These are phyloP conservation scores for Cantharis flavilabris DNA, from an alignment of 2,888 invertebrate genomes.

Conservation along the genomic window DNA sequence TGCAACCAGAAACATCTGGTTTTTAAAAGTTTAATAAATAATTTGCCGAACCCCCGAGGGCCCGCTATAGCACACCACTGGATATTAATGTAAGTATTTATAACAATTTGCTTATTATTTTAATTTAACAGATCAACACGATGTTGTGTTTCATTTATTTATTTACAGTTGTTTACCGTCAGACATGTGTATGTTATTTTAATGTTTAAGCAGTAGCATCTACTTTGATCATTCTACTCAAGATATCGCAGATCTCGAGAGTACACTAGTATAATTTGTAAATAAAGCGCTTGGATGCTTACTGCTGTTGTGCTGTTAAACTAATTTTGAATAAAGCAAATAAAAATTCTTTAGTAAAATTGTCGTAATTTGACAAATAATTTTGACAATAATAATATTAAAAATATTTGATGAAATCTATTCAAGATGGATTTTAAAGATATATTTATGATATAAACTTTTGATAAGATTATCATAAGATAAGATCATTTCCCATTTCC, in stretches of 20 bases:
- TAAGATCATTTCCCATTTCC: too few species aligned
- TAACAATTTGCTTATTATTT: neutral
- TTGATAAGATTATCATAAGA: too few species aligned
- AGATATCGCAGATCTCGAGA: neutral
- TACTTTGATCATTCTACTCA: neutral
- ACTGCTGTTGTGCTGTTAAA: neutral
- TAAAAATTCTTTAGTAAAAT: neutral
- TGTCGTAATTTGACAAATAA: neutral
- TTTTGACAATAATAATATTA: neutral
- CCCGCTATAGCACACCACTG: too few species aligned
- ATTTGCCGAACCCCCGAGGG: too few species aligned
- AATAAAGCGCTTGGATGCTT: neutral
- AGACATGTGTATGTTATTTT: conserved; percentile 1
- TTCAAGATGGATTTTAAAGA: too few species aligned
- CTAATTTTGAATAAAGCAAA: neutral
- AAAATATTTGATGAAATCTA: too few species aligned
- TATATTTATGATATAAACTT: too few species aligned
- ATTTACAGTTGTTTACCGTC: neutral
- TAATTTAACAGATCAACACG: neutral
- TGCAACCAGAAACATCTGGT: too few species aligned
- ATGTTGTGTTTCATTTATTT: neutral
- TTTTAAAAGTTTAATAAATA: too few species aligned
- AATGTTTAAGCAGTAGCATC: neutral
- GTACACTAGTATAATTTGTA: neutral
- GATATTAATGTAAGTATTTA: neutral